Base-by-base conservation (phyloP, 2,888 invertebrate genomes). In the Sarcophaga caerulescens region DNA sequence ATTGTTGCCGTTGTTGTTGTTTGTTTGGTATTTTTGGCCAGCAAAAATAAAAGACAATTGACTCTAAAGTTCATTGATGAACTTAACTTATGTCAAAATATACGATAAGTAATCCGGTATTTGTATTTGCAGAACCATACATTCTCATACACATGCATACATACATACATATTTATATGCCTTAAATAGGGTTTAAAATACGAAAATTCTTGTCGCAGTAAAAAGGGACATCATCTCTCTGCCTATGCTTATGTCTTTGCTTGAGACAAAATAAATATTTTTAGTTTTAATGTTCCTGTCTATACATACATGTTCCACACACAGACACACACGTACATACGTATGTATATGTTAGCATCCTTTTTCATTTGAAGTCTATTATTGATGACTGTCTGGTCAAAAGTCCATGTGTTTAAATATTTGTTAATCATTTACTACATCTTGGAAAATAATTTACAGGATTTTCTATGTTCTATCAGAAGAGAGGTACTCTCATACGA, bases 41-140 rank as follows among this genome's bases (percentile, higher is more conserved):
- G 17, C 52, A 52, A 52, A 52, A 52, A 52, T 12, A 65, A 76
- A 57, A 84, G 78, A 81, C 81, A 86, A 87, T 85, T 85, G 87
- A 86, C 85, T 87, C 87, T 62, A 80, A 52, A 87, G 85, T 88
- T 85, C 85, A 80, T 87, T 87, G 87, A 87, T 88, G 88, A 88
- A 87, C 87, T 88, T 87, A 89, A 89, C 89, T 89, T 88, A 84
- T 89, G 88, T 89, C 89, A 88, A 89, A 89, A 89, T 87, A 89
- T 88, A 82, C 75, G 88, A 85, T 88, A 87, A 88, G 80, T 82
- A 81, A 78, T 84, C 78, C 77, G 23, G 59, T 71, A 75, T 63
- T 81, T 76, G 35, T 75, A 75, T 86, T 76, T 65, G 8, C 35
- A 35, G 0, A 10, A 35, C 35, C 10, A 35, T 35, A 35, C 21